Conservation (phyloP, 2,888 invertebrate genomes). For the Malachius bipustulatus region DNA sequence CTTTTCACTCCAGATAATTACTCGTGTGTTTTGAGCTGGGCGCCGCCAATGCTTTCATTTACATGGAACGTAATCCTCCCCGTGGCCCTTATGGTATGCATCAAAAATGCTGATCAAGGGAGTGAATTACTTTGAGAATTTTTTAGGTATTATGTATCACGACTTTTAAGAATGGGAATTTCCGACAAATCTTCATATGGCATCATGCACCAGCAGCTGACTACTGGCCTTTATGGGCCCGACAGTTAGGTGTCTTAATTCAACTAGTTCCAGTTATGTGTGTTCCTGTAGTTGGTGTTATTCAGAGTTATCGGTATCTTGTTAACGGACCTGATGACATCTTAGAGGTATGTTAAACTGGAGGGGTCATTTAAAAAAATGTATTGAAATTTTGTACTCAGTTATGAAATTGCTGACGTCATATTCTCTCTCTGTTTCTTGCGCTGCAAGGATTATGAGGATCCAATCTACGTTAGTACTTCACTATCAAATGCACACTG, state of each 20-base stretch:
- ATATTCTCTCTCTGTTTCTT: conserved; percentile 9
- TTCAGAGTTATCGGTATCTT: conserved; percentile 65
- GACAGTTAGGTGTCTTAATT: conserved; percentile 63
- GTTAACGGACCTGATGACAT: conserved; percentile 77
- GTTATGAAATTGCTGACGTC: conserved; percentile 6
- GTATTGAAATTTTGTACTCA: too few species aligned
- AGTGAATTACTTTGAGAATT: too few species aligned
- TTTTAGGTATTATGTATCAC: conserved; percentile 50
- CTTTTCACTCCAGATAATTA: conserved; percentile 43
- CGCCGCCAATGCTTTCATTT: conserved; percentile 63
- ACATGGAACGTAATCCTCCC: conserved; percentile 83
- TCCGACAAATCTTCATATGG: conserved; percentile 56
- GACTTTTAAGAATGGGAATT: conserved; percentile 59
- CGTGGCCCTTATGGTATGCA: conserved; percentile 62
- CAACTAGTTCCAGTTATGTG: conserved; percentile 66
- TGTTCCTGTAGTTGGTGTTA: conserved; percentile 59
- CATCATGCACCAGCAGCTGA: conserved; percentile 45
- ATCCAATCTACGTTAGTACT: too few species aligned
- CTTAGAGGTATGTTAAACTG: conserved; percentile 69
- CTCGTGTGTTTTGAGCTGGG: conserved; percentile 41
- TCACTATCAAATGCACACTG: too few species aligned
- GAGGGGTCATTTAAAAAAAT: too few species aligned
- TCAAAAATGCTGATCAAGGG: neutral
- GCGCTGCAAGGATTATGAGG: conserved; percentile 12
- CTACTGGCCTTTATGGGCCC: conserved; percentile 71